A percentile compares a stretch with the other conserved stretches of the same genome.
Evolutionary conservation across 2,113 vertebrate genomes (phyloP).

Genomic region (Micromys minutus): DNA sequence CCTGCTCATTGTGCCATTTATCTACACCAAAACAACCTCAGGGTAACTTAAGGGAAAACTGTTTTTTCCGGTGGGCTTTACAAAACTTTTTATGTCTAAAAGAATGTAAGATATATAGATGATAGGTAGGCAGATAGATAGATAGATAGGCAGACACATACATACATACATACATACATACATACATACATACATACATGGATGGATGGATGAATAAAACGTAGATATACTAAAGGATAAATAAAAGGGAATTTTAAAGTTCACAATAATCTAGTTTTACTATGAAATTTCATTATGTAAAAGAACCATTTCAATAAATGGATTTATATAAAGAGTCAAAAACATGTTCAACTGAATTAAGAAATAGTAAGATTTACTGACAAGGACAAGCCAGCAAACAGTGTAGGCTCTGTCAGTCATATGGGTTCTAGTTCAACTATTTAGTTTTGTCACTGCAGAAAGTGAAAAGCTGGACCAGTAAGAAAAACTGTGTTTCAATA

Average conservation of each 20-base stretch:
- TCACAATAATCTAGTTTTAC: neutral
- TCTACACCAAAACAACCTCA: conserved; percentile 11
- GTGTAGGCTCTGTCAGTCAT: neutral
- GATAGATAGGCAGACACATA: no score
- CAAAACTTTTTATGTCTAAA: conserved; percentile 16
- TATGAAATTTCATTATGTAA: neutral
- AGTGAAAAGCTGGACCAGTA: neutral
- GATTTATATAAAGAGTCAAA: conserved; percentile 1
- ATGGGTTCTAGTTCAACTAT: neutral
- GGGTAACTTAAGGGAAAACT: neutral
- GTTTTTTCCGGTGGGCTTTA: conserved; percentile 40
- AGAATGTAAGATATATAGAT: neutral
- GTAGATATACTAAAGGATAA: neutral
- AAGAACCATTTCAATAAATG: conserved; percentile 40
- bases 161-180: no score
- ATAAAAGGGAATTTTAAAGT: conserved; percentile 18
- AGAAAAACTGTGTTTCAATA: neutral
- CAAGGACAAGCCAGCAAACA: neutral
- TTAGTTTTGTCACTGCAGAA: neutral
- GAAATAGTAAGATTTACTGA: neutral
- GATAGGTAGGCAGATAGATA: no score
- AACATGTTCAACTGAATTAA: conserved; percentile 2
- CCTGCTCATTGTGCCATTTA: neutral
- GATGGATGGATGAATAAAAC: neutral
- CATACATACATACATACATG: no score